These are phyloP conservation scores for Onychomys torridus DNA, from an alignment of 2,797 vertebrate species.

Conservation along the genomic window DNA sequence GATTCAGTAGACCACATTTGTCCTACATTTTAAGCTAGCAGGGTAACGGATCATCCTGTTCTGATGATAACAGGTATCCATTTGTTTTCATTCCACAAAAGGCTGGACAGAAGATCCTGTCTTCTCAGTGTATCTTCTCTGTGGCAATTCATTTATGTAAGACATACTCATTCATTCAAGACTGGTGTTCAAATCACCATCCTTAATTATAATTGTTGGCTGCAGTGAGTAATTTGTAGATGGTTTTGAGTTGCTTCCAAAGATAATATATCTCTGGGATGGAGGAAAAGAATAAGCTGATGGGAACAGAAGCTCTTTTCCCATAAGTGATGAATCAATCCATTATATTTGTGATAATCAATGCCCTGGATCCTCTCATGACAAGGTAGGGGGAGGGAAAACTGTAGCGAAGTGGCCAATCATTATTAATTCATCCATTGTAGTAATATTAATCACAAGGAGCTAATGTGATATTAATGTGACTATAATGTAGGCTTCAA, in stretches of 20 bases:
- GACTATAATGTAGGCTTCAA: constrained; percentile 85
- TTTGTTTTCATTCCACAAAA: constrained; percentile 44
- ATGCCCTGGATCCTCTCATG: constrained; percentile 87
- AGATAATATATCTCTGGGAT: constrained; percentile 83
- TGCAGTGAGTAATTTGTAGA: constrained; percentile 85
- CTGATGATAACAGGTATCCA: constrained; percentile 32
- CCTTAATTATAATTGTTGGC: constrained; percentile 82
- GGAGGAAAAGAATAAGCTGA: constrained; percentile 77
- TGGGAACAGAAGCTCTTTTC: constrained; percentile 89
- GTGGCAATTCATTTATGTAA: constrained; percentile 77
- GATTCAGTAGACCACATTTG: constrained; percentile 47
- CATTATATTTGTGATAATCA: constrained; percentile 90
- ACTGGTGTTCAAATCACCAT: constrained; percentile 76
- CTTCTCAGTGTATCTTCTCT: constrained; percentile 52
- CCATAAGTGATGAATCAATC: constrained; percentile 90
- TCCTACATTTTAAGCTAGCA: constrained; percentile 52
- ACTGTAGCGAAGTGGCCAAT: constrained; percentile 85
- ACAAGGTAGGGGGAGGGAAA: constrained; percentile 80
- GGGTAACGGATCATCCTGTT: constrained; percentile 46
- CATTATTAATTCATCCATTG: constrained; percentile 90
- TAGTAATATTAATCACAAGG: constrained; percentile 86
- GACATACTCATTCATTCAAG: constrained; percentile 77
- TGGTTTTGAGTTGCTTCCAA: constrained; percentile 87
- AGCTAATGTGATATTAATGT: constrained; percentile 90
- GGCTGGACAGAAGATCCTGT: neutral